Conservation (phyloP, 2,113 vertebrate genomes). For the Beaufortia kweichowensis region DNA sequence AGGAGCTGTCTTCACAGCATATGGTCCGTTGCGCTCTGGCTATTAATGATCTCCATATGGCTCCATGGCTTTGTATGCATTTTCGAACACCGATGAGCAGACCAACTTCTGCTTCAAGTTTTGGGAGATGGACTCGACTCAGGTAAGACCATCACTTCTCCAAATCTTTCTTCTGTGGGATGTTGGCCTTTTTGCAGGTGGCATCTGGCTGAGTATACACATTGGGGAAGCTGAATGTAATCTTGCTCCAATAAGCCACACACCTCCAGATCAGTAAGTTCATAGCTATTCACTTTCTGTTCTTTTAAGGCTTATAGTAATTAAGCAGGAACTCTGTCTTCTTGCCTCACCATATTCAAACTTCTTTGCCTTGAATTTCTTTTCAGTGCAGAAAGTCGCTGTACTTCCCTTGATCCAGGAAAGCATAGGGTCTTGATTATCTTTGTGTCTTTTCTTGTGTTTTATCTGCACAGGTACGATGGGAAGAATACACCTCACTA, state of each 20-base stretch:
- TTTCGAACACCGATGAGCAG: no score
- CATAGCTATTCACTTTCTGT: conserved; percentile 1
- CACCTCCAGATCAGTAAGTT: conserved; percentile 13
- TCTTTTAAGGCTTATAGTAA: conserved; percentile 1
- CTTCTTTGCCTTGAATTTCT: no score
- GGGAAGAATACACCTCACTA: no score
- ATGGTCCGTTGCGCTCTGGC: no score
- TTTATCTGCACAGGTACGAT: no score
- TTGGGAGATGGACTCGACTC: not conserved
- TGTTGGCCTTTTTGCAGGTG: conserved; percentile 21
- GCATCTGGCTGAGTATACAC: conserved; percentile 24
- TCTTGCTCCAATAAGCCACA: conserved; percentile 14
- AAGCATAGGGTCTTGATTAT: no score
- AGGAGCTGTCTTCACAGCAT: no score
- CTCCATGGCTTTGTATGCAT: not conserved
- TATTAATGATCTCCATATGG: conserved; percentile 8
- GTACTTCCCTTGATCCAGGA: no score
- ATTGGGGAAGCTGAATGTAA: conserved; percentile 11
- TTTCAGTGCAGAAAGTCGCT: no score
- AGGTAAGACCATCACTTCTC: conserved; percentile 25
- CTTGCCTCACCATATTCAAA: not conserved
- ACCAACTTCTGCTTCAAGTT: no score
- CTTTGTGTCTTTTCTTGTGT: no score
- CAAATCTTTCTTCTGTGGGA: conserved; percentile 16
- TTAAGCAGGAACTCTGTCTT: conserved; percentile 12